A percentile compares a stretch with the other conserved stretches of the same genome.
Evolutionary conservation across 2,888 invertebrate genomes (phyloP).

Genomic region (Phyllotreta striolata): DNA sequence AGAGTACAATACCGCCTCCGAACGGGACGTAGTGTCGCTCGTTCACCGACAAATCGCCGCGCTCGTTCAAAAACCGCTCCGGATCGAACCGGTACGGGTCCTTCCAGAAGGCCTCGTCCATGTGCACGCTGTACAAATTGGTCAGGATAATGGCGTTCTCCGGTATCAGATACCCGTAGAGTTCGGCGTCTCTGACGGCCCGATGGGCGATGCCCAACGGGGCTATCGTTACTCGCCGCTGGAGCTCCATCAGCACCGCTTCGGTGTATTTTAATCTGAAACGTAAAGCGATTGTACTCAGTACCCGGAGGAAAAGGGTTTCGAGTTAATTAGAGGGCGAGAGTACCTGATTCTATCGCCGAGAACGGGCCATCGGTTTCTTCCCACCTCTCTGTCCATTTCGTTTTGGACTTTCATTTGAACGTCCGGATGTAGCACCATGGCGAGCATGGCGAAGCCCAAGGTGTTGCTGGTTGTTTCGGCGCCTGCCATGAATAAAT

Average conservation of each 20-base stretch:
- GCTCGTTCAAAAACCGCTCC: slow-evolving; percentile 68
- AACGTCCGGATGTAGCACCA: slow-evolving; percentile 67
- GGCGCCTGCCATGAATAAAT: slow-evolving; percentile 74
- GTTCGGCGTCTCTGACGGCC: slow-evolving; percentile 57
- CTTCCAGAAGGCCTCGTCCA: slow-evolving; percentile 67
- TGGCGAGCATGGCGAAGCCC: slow-evolving; percentile 67
- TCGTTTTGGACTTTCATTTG: slow-evolving; percentile 68
- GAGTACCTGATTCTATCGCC: slow-evolving; percentile 65
- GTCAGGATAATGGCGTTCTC: slow-evolving; percentile 67
- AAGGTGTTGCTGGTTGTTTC: slow-evolving; percentile 75
- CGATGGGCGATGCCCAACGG: slow-evolving; percentile 67
- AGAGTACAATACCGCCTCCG: slow-evolving; percentile 66
- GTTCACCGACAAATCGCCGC: slow-evolving; percentile 61
- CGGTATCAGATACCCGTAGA: slow-evolving; percentile 64
- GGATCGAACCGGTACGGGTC: slow-evolving; percentile 70
- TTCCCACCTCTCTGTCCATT: slow-evolving; percentile 68
- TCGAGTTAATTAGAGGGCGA: too few relatives aligned
- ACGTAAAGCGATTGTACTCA: too few relatives aligned
- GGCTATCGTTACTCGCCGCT: slow-evolving; percentile 63
- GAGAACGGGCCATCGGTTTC: slow-evolving; percentile 64
- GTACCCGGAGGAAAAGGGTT: too few relatives aligned
- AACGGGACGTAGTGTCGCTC: slow-evolving; percentile 70
- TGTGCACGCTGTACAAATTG: slow-evolving; percentile 69
- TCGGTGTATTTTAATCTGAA: slow-evolving; percentile 60
- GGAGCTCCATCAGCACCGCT: slow-evolving; percentile 64